phyloP scores from a whole-genome alignment of 1,140 invertebrate species.

The Marisa cornuarietis region DNA sequence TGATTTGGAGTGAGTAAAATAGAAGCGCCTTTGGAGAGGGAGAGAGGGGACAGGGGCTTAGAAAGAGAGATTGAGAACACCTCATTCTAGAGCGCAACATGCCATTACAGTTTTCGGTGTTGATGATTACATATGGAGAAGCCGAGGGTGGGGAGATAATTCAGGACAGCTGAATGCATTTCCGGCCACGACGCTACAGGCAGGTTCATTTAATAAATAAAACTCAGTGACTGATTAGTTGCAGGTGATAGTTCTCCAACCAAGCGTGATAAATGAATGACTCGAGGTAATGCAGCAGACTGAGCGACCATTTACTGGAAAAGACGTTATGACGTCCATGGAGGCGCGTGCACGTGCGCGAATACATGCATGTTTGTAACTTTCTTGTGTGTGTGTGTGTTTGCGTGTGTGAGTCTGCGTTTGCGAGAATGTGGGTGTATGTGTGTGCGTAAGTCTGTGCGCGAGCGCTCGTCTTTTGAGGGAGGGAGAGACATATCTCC shows the following conservation, averaged over 20 bases:
- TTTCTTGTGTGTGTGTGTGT: background rate
- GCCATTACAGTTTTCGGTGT: too few relatives aligned
- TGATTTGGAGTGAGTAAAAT: background rate
- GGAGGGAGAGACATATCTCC: too few relatives aligned
- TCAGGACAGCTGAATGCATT: background rate
- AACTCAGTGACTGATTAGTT: background rate
- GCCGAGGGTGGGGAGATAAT: background rate
- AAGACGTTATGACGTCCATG: too few relatives aligned
- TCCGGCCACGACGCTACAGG: background rate
- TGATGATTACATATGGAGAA: too few relatives aligned
- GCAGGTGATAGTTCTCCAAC: too few relatives aligned
- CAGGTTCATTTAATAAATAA: background rate
- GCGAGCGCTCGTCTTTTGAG: too few relatives aligned
- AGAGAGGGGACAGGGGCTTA: background rate
- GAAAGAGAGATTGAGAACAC: background rate
- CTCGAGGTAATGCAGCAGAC: too few relatives aligned
- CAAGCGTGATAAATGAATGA: too few relatives aligned
- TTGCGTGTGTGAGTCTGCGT: background rate
- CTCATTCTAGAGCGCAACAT: background rate
- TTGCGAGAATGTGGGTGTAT: background rate
- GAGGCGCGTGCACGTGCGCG: background rate
- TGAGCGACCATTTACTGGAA: too few relatives aligned
- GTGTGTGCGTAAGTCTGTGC: background rate
- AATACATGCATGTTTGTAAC: background rate
- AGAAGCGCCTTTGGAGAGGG: background rate